These are phyloP conservation scores for Drosophila lutescens DNA, from an alignment of 2,888 invertebrate species.

Conservation along the genomic window DNA sequence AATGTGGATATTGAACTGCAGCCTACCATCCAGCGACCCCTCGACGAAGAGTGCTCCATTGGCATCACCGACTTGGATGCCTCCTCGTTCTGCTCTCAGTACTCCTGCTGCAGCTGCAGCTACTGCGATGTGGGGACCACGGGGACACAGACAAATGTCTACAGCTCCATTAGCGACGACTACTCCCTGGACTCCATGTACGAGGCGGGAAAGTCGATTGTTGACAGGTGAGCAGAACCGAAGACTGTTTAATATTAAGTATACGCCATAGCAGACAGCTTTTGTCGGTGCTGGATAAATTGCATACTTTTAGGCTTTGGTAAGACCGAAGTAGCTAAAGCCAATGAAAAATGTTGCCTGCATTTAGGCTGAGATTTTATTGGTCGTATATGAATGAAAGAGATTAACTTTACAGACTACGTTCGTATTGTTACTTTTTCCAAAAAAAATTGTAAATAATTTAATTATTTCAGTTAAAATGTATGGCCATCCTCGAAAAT, in stretches of 20 bases:
- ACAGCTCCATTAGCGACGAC: slow-evolving; percentile 80
- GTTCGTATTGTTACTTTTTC: too few species aligned
- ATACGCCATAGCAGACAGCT: slow-evolving; percentile 24
- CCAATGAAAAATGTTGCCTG: not conserved
- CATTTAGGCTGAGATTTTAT: slow-evolving; percentile 7
- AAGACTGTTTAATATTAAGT: not conserved
- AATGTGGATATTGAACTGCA: slow-evolving; percentile 48
- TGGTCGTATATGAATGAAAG: not conserved
- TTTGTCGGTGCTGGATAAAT: not conserved
- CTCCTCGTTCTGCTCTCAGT: slow-evolving; percentile 86
- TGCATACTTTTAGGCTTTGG: slow-evolving; percentile 49
- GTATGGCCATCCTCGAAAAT: too few species aligned
- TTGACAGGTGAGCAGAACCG: slow-evolving; percentile 77
- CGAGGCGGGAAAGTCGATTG: slow-evolving; percentile 66
- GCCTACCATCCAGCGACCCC: slow-evolving; percentile 29
- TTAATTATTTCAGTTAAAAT: too few species aligned
- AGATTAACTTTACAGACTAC: too few species aligned
- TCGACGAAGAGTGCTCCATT: slow-evolving; percentile 73
- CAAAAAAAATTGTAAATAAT: too few species aligned
- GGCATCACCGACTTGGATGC: slow-evolving; percentile 80
- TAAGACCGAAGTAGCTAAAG: rapidly evolving
- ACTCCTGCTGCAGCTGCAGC: slow-evolving; percentile 87
- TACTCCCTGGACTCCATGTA: slow-evolving; percentile 79
- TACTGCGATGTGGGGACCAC: slow-evolving; percentile 85
- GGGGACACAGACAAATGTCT: slow-evolving; percentile 84